Evolutionary conservation across 2,797 vertebrate species (phyloP), one percentile per base, ranked within the genome.

Genomic region (Neoniphon sammara): DNA sequence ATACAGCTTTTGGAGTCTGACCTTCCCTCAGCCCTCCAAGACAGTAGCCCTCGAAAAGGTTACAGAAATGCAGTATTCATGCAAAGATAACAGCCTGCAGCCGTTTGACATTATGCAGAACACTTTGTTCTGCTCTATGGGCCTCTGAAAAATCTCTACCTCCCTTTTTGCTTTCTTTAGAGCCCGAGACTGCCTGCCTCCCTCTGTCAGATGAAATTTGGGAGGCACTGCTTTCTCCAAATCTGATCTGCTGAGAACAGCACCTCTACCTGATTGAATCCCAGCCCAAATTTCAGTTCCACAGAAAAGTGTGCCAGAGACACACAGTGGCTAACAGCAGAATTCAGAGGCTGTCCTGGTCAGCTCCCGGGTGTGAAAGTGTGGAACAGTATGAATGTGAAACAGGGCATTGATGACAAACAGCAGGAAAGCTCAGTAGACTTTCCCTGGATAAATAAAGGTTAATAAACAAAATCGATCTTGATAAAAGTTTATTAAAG

Each of bases 231-330:
- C 79, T 66, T 83, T 73, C 70, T 77, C 65, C 58, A 77, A 84
- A 90, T 86, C 75, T 65, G 80, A 87, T 89, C 79, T 82, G 85
- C 87, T 85, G 87, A 83, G 80, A 82, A 2, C 85, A 82, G 86
- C 77, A 77, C 20, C 80, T 81, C 34, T 0, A 63, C 77, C 69
- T 77, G 84, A 89, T 81, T 77, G 73, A 78, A 85, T 84, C 68
- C 66, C 36, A 54, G 78, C 76, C 68, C 46, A 25, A 63, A 83
- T 76, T 83, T 80, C 14, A 34, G 63, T 56, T 73, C 50, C 70
- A 73, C 52, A 73, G 63, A 71, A 82, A 68, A 66, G 39, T 50
- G 64, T 31, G 72, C 17, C 59, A 68, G 57, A 31, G 64, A 85
- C 56, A 49, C 44, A 85, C 34, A 49, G 47, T 54, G 58, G 75